A percentile compares a stretch with the other conserved stretches of the same genome.
These are phyloP conservation scores for Hassar affinis DNA, from an alignment of 2,113 vertebrate species.

Conservation along the genomic window DNA sequence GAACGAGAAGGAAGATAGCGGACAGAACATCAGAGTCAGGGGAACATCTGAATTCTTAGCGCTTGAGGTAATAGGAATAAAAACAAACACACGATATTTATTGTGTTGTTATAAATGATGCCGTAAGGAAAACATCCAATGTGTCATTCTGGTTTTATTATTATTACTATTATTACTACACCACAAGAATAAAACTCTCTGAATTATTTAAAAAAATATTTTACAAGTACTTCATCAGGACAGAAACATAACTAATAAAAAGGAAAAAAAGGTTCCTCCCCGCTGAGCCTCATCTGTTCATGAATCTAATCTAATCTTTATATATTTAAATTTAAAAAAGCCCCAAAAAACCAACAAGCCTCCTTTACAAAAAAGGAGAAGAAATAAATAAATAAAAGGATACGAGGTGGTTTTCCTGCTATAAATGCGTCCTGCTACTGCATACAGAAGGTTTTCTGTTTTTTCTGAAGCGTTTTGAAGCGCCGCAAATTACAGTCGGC, in stretches of 20 bases:
- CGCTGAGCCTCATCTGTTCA: slow-evolving; percentile 35
- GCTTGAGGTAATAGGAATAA: neutral
- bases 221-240: neutral
- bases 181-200: neutral
- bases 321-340: neutral
- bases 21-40: neutral
- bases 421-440: slow-evolving; percentile 25
- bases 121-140: neutral
- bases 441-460: neutral
- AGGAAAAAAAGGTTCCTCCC: neutral
- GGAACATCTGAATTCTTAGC: neutral
- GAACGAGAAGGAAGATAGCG: slow-evolving; percentile 46
- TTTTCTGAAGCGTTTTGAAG: neutral
- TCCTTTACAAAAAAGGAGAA: slow-evolving; percentile 6
- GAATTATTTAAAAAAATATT: neutral
- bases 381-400: neutral
- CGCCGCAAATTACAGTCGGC: slow-evolving; percentile 7
- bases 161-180: neutral
- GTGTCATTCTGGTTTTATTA: neutral
- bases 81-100: neutral
- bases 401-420: slow-evolving; percentile 29
- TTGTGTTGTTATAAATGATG: neutral
- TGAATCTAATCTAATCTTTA: slow-evolving; percentile 37
- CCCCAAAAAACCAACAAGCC: slow-evolving; percentile 42
- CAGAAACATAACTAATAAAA: too few relatives aligned